A percentile compares a stretch with the other conserved stretches of the same genome.
phyloP scores from a whole-genome alignment of 2,888 invertebrate genomes.

The Lycophotia porphyrea region DNA sequence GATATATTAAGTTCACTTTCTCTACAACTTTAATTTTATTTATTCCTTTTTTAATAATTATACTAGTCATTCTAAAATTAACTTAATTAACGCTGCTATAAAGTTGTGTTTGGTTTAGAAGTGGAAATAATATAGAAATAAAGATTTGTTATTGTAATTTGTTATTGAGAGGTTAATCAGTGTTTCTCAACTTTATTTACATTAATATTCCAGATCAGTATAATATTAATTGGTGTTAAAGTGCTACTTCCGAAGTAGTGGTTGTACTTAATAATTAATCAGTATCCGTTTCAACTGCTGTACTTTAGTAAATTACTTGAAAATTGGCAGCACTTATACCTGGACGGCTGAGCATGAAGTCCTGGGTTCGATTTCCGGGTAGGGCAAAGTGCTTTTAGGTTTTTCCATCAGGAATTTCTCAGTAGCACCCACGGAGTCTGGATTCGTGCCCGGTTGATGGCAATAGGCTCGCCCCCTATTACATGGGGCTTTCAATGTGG shows the following conservation, averaged over 20 bases:
- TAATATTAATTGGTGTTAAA: slow-evolving; percentile 5
- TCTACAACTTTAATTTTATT: neutral
- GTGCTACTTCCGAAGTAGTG: slow-evolving; percentile 4
- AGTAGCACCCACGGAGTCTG: too few relatives aligned
- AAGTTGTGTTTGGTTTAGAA: neutral
- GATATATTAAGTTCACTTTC: neutral
- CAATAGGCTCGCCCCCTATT: too few relatives aligned
- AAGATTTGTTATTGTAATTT: neutral
- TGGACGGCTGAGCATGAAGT: too few relatives aligned
- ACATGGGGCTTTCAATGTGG: too few relatives aligned
- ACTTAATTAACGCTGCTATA: neutral
- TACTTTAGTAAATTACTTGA: neutral
- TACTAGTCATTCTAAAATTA: neutral
- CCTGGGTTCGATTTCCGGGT: too few relatives aligned
- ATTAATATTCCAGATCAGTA: slow-evolving; percentile 17
- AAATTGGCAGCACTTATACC: neutral
- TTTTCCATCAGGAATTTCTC: too few relatives aligned
- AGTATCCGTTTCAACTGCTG: neutral
- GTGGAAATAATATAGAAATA: neutral
- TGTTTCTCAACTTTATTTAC: slow-evolving; percentile 12
- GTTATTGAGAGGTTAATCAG: neutral
- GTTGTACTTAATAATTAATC: slow-evolving; percentile 18
- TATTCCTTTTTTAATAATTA: neutral
- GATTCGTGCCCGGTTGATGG: too few relatives aligned
- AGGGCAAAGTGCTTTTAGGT: too few relatives aligned